phyloP scores from a whole-genome alignment of 2,888 invertebrate genomes.

The Carpatolechia fugitivella region DNA sequence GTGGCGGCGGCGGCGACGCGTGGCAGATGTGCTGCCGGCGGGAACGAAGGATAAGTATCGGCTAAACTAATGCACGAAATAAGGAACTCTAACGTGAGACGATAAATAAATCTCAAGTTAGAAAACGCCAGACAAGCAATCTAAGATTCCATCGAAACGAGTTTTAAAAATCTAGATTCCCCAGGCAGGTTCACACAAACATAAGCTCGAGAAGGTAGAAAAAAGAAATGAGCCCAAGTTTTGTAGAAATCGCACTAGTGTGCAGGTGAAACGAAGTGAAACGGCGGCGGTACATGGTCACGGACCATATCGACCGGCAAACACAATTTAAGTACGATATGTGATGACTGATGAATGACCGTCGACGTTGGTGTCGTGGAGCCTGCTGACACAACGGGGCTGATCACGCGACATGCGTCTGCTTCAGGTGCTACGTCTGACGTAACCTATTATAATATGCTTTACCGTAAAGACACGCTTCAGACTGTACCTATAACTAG shows the following conservation, averaged over 20 bases:
- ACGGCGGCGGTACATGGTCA: slow-evolving; percentile 63
- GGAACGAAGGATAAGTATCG: not conserved
- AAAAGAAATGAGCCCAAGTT: slow-evolving; percentile 49
- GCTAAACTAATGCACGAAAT: not conserved
- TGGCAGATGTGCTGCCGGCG: slow-evolving; percentile 23
- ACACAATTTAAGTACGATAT: slow-evolving; percentile 56
- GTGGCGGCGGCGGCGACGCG: slow-evolving; percentile 40
- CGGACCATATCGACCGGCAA: slow-evolving; percentile 70
- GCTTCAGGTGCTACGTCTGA: not conserved
- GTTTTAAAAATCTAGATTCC: slow-evolving; percentile 3
- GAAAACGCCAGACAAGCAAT: not conserved
- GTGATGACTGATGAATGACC: slow-evolving; percentile 39
- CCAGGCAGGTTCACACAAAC: slow-evolving; percentile 18
- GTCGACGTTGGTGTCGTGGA: not conserved
- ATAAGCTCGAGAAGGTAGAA: slow-evolving; percentile 39
- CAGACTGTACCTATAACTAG: no score
- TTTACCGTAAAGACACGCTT: no score
- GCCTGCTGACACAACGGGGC: slow-evolving; percentile 1
- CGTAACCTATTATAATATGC: no score
- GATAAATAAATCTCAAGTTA: not conserved
- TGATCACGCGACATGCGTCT: slow-evolving; percentile 5
- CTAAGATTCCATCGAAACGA: not conserved
- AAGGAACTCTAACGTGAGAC: not conserved
- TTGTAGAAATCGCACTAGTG: slow-evolving; percentile 57
- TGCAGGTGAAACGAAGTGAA: slow-evolving; percentile 66